phyloP scores from a whole-genome alignment of 2,888 invertebrate species.

The Troides oblongomaculatus region DNA sequence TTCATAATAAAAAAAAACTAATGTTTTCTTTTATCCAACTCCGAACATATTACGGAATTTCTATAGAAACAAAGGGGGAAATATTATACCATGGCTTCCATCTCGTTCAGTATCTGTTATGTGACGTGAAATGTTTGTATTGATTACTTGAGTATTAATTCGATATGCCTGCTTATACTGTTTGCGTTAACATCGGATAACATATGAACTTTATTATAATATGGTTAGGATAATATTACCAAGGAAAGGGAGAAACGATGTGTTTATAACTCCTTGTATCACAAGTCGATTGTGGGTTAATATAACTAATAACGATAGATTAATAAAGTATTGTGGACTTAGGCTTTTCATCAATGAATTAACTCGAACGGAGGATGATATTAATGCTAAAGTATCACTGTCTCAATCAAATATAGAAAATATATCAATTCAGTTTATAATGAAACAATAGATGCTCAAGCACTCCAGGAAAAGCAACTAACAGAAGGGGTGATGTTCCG shows the following conservation, averaged over 20 bases:
- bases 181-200: not conserved
- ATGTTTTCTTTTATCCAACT: too few relatives aligned
- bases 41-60: not conserved
- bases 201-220: not conserved
- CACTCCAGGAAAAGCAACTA: too few relatives aligned
- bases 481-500: too few relatives aligned
- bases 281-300: not conserved
- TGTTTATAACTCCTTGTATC: not conserved
- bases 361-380: too few relatives aligned
- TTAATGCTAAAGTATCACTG: too few relatives aligned
- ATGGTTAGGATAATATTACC: not conserved
- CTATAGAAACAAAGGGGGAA: not conserved
- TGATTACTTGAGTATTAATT: not conserved
- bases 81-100: not conserved
- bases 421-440: too few relatives aligned
- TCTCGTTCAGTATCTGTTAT: not conserved
- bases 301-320: too few relatives aligned
- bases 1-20: too few relatives aligned
- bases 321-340: too few relatives aligned
- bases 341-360: too few relatives aligned
- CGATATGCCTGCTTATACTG: not conserved
- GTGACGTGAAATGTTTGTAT: not conserved
- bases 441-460: too few relatives aligned
- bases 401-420: too few relatives aligned
- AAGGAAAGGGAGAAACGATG: not conserved